Evolutionary conservation across 2,113 vertebrate genomes (phyloP).

Genomic region (Coregonus clupeaformis): DNA sequence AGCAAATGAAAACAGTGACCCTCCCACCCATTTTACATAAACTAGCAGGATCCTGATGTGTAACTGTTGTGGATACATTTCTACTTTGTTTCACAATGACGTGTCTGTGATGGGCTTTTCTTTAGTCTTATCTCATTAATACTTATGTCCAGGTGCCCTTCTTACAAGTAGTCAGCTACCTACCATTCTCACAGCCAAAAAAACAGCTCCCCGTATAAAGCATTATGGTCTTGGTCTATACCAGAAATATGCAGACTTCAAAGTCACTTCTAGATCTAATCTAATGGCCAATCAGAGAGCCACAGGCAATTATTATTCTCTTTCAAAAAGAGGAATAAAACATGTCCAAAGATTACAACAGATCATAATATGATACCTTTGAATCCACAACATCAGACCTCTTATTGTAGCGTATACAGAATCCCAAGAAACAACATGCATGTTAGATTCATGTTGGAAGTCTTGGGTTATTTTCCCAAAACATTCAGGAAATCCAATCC

Average conservation of each 20-base stretch:
- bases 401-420: not conserved
- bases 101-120: too few species aligned
- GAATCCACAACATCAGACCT: not conserved
- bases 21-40: not conserved
- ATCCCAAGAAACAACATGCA: too few species aligned
- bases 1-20: not conserved
- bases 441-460: too few species aligned
- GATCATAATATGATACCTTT: not conserved
- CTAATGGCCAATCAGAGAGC: not conserved
- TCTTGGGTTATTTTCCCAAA: slow-evolving; percentile 29
- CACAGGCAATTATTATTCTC: not conserved
- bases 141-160: not conserved
- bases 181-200: not conserved
- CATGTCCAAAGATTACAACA: not conserved
- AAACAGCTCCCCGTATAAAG: not conserved
- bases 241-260: not conserved
- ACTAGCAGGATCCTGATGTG: too few species aligned
- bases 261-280: slow-evolving; percentile 2
- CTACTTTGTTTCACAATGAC: too few species aligned
- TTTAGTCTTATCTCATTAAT: not conserved
- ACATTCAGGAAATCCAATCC: slow-evolving; percentile 51
- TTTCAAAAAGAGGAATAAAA: not conserved
- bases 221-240: not conserved
- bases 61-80: too few species aligned
- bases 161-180: not conserved